Base-by-base conservation (phyloP, 2,888 invertebrate species). In the Epinotia brunnichana region DNA sequence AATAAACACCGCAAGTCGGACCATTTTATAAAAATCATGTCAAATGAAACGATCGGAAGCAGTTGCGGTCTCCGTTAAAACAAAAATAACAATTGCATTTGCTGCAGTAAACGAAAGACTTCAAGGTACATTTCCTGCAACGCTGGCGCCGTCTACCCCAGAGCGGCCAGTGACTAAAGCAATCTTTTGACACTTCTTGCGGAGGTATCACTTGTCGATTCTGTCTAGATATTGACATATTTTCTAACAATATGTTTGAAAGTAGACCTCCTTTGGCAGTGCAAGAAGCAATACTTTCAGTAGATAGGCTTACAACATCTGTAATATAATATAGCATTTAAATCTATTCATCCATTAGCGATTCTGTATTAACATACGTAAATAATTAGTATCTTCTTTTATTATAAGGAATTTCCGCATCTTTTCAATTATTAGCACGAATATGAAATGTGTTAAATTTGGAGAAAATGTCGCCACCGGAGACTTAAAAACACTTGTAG, bases 291-390 rank as follows among this genome's bases (percentile, higher is more conserved):
- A 17, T 61, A 21, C 21, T 41, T 61, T 61, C 21, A 61, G 44
- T 24, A 61, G 61, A 61, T 61, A n/a, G 21, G 15, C 15, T 15
- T 61, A 41, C 13, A 44, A 61, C 19, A 61, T 61, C 41, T 61
- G 61, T 44, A 61, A 61, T 61, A 41, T 44, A 61, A 61, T 21
- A 13, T 41, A 24, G 35, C n/a, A 44, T 61, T 41, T 41, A 44
- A 39, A 21, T 61, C 44, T 48, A n/a, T 48, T 48, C 11, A n/a
- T 48, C 44, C n/a, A n/a, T 15, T 48, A 29, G 29, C 29, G 29
- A 29, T 29, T 29, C 5, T 29, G 29, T 29, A 29, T 7, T 29
- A 29, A 29, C 7, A 29, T 29, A 29, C 5, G 0, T 29, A 7
- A 0, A 29, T 29, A 5, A 29, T 29, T 29, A 7, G 29, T 29